Evolutionary conservation across 2,113 vertebrate genomes (phyloP), one percentile per base, ranked within the genome.

Genomic region (Eurystomus gularis): DNA sequence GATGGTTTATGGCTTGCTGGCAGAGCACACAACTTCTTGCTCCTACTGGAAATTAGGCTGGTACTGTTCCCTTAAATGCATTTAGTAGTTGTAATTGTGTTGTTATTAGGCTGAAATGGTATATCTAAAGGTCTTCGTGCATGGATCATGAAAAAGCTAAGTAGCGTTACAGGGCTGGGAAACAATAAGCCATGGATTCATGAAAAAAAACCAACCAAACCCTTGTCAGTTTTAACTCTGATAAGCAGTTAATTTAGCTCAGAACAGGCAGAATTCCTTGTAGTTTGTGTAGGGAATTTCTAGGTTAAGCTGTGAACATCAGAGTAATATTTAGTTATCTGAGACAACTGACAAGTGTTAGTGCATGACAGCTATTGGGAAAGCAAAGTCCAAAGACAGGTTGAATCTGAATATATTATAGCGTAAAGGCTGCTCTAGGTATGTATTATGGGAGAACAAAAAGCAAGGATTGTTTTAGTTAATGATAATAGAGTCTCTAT

Each of bases 181-280:
- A 90, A 57, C 72, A 91, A 78, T 86, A 94, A 96, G 57, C 61
- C 35, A 61, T 23, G 31, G 44, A 93, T 91, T 76, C 33, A 55
- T 51, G 26, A 0, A 17, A 65, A 69, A 25, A n/a, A 26, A 13
- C 33, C 4, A 7, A 76, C 26, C 40, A 82, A n/a, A 65, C 4
- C 25, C 17, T 60, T 96, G 86, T 89, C 93, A 89, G 77, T 69
- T 97, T 93, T 97, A 73, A 73, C 62, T 94, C 88, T 93, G 91
- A 87, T 91, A 94, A 96, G 84, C 70, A 61, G 87, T 85, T 96
- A 91, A 93, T 96, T 97, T 93, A 87, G 69, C 84, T 94, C 77
- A 79, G 81, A 94, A 78, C 37, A 95, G 93, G 72, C 80, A 83
- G 88, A 88, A 92, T 84, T 91, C 82, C 93, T 90, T 87, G 65